These are phyloP conservation scores for Sarotherodon lohbergeri DNA, from an alignment of 2,113 vertebrate genomes.

Conservation along the genomic window DNA sequence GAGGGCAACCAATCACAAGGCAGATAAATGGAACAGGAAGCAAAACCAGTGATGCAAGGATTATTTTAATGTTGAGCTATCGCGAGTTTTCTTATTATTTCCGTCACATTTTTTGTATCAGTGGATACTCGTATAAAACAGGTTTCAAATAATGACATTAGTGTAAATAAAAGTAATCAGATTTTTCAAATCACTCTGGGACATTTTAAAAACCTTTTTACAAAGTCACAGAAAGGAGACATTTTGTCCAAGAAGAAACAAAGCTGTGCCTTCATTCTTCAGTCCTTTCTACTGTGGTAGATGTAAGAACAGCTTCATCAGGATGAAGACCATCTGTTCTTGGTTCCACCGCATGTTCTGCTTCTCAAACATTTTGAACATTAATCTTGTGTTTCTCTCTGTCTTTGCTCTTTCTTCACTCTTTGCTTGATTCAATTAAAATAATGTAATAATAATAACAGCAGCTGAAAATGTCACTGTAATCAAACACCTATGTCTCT, in stretches of 20 bases:
- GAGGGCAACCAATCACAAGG: not conserved
- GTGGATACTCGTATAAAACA: not conserved
- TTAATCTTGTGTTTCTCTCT: not conserved
- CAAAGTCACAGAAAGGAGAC: not conserved
- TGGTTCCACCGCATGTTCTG: not conserved
- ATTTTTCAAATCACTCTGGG: not conserved
- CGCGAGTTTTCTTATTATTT: not conserved
- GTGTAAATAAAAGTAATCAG: not conserved
- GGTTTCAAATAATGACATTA: not conserved
- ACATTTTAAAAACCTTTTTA: not conserved
- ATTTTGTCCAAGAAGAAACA: not conserved
- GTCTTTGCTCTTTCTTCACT: not conserved
- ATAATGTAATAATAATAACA: constrained; percentile 1
- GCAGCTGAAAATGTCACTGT: not conserved
- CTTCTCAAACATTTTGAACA: not conserved
- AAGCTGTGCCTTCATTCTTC: not conserved
- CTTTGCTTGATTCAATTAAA: not conserved
- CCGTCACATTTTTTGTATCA: not conserved
- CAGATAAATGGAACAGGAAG: not conserved
- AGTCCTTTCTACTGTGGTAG: not conserved
- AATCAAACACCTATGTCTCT: not conserved
- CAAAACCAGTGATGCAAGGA: not conserved
- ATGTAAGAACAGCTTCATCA: not conserved
- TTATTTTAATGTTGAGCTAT: not conserved
- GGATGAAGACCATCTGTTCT: not conserved